These are phyloP conservation scores for Paratrypauchen microcephalus DNA, from an alignment of 2,797 vertebrate species.

Conservation along the genomic window DNA sequence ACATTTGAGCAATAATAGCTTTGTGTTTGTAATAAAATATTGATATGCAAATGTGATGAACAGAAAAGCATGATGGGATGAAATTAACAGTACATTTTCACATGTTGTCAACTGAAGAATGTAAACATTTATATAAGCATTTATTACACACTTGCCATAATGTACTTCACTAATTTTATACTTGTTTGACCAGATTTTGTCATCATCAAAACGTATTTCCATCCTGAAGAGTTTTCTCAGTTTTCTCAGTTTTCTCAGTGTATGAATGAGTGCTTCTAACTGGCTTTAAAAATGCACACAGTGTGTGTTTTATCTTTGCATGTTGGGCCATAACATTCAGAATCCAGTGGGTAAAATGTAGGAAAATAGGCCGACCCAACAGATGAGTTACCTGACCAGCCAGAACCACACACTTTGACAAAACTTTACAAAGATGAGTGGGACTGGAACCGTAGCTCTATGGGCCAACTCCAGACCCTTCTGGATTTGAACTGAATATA, in stretches of 20 bases:
- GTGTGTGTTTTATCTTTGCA: slow-evolving; percentile 13
- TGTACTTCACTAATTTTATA: slow-evolving; percentile 26
- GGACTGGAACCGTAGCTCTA: too few species aligned
- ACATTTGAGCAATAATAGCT: slow-evolving; percentile 15
- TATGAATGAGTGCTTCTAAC: slow-evolving; percentile 26
- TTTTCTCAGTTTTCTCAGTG: not conserved
- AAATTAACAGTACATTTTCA: slow-evolving; percentile 4
- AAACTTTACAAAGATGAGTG: too few species aligned
- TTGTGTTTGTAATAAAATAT: not conserved
- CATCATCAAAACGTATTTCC: too few species aligned
- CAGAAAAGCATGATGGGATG: slow-evolving; percentile 6
- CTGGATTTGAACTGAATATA: too few species aligned
- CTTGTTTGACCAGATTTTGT: slow-evolving; percentile 18
- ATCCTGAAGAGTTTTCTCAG: not conserved
- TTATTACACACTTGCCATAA: slow-evolving; percentile 5
- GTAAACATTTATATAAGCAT: not conserved
- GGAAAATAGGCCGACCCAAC: not conserved
- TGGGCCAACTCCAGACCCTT: too few species aligned
- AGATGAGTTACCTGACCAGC: too few species aligned
- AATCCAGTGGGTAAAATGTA: too few species aligned
- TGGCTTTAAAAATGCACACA: slow-evolving; percentile 4
- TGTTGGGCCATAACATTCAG: slow-evolving; percentile 9
- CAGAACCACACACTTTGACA: too few species aligned
- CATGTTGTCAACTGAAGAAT: not conserved
- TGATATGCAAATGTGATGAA: not conserved